A percentile compares a stretch with the other conserved stretches of the same genome.
Evolutionary conservation across 2,797 vertebrate genomes (phyloP).

Genomic region (Enteromius radiatus): DNA sequence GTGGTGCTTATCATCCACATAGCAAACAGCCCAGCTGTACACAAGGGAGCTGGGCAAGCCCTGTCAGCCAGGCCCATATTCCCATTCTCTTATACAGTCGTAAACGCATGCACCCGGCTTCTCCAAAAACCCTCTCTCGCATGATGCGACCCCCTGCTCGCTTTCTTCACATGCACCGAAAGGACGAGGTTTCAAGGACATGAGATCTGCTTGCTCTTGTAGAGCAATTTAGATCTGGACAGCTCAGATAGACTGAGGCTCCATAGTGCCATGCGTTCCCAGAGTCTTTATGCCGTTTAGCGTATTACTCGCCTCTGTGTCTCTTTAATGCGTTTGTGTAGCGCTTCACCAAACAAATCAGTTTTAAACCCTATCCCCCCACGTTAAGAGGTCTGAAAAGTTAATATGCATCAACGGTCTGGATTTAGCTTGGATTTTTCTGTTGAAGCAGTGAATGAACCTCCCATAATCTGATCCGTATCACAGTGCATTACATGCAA

Average conservation of each 20-base stretch:
- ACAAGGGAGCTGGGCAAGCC: slow-evolving; percentile 53
- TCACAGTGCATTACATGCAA: slow-evolving; percentile 17
- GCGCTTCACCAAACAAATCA: slow-evolving; percentile 23
- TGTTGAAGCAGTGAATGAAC: neutral
- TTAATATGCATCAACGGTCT: slow-evolving; percentile 3
- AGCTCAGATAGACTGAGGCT: slow-evolving; percentile 25
- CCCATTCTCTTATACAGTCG: neutral
- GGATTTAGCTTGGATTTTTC: slow-evolving; percentile 17
- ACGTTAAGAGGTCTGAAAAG: slow-evolving; percentile 8
- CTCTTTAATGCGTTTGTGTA: slow-evolving; percentile 42
- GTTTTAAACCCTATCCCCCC: slow-evolving; percentile 30
- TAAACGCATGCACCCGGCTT: neutral
- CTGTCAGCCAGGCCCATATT: slow-evolving; percentile 49
- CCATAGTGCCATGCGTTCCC: slow-evolving; percentile 16
- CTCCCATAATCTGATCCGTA: slow-evolving; percentile 31
- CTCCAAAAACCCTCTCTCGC: slow-evolving; percentile 4
- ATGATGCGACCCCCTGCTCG: slow-evolving; percentile 48
- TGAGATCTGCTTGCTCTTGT: slow-evolving; percentile 37
- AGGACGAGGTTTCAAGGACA: slow-evolving; percentile 56
- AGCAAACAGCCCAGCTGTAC: slow-evolving; percentile 71
- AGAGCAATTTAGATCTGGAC: slow-evolving; percentile 37
- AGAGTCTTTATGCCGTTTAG: slow-evolving; percentile 45
- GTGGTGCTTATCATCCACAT: slow-evolving; percentile 71
- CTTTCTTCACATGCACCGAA: slow-evolving; percentile 48
- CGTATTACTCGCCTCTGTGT: slow-evolving; percentile 36